phyloP scores from a whole-genome alignment of 2,888 invertebrate genomes.

The Xestoiulus laeticollis region DNA sequence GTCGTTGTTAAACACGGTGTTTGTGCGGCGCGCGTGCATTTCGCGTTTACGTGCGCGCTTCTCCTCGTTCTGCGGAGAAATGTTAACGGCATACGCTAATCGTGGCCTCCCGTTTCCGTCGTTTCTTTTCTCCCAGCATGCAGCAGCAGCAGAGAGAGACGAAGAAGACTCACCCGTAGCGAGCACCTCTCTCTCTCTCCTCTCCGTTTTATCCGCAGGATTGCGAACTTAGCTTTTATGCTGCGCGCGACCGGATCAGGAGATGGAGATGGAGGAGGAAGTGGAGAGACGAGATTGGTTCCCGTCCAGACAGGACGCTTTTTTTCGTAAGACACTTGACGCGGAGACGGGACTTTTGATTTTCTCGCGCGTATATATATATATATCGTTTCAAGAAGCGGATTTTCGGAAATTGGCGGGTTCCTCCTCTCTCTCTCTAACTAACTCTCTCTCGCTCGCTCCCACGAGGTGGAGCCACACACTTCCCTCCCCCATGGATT shows the following conservation, averaged over 20 bases:
- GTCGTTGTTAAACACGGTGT: neutral
- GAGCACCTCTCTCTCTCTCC: too few relatives aligned
- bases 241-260: neutral
- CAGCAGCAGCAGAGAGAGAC: too few relatives aligned
- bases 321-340: neutral
- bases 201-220: too few relatives aligned
- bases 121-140: too few relatives aligned
- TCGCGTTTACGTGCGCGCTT: neutral
- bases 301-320: neutral
- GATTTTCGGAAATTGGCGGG: slow-evolving; percentile 6
- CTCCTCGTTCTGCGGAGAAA: too few relatives aligned
- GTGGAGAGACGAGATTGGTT: neutral
- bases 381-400: neutral
- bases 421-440: neutral
- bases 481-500: neutral
- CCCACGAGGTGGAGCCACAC: neutral
- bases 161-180: too few relatives aligned
- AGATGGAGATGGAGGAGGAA: neutral
- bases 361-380: too few relatives aligned
- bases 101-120: neutral
- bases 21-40: neutral
- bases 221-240: neutral
- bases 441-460: too few relatives aligned
- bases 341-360: neutral
- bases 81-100: neutral